Evolutionary conservation across 2,888 invertebrate genomes (phyloP).

Genomic region (Stenurella melanura): DNA sequence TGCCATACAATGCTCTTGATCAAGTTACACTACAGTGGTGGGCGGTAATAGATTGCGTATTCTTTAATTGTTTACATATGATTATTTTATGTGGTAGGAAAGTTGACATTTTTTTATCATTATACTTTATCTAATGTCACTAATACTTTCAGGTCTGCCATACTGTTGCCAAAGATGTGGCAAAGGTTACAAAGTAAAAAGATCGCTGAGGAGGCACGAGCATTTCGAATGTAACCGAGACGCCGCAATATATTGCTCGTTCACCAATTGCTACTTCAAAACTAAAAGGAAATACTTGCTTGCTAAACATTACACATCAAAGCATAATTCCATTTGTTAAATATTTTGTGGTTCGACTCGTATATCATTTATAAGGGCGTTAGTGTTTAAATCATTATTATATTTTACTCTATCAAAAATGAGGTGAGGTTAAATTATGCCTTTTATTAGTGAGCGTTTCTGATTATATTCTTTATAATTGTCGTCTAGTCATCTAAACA

Average conservation of each 20-base stretch:
- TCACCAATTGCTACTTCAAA: conserved; percentile 23
- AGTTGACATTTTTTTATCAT: background rate
- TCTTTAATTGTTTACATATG: too few relatives aligned
- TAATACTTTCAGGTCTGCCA: conserved; percentile 27
- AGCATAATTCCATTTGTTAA: background rate
- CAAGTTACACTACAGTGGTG: too few relatives aligned
- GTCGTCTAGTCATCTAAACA: background rate
- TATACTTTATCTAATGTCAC: background rate
- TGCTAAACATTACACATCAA: background rate
- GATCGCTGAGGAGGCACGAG: conserved; percentile 66
- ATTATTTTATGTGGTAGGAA: too few relatives aligned
- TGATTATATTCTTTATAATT: background rate
- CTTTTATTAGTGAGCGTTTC: too few relatives aligned
- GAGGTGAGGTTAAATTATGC: too few relatives aligned
- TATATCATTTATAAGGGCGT: too few relatives aligned
- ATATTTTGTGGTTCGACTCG: too few relatives aligned
- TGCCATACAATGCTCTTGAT: too few relatives aligned
- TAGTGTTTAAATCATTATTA: too few relatives aligned
- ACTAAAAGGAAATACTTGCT: conserved; percentile 18
- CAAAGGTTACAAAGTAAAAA: conserved; percentile 66
- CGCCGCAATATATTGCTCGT: conserved; percentile 26
- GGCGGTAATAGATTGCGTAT: too few relatives aligned
- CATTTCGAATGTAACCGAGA: conserved; percentile 52
- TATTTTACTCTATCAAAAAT: too few relatives aligned
- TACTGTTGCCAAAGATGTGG: conserved; percentile 64